Percentiles rank a stretch among this genome's conserved stretches.
These are phyloP conservation scores for Gerris buenoi DNA, from an alignment of 1,140 invertebrate species.

Conservation along the genomic window DNA sequence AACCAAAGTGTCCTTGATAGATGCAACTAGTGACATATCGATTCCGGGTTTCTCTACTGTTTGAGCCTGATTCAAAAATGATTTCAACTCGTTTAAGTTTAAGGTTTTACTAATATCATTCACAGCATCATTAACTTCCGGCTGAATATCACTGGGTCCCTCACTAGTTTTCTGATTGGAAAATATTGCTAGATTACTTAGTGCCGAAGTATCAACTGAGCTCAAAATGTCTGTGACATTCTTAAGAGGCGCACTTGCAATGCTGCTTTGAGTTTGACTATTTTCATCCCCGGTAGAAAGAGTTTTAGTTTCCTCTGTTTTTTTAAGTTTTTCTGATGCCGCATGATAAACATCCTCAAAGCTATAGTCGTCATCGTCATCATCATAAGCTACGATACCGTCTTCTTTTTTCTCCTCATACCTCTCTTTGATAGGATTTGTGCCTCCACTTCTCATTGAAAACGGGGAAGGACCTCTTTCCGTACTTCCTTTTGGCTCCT, in stretches of 20 bases:
- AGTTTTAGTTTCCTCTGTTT: constrained; percentile 23
- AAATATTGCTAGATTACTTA: not conserved
- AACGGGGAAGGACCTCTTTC: constrained; percentile 32
- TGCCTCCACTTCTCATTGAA: constrained; percentile 28
- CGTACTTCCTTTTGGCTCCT: not conserved
- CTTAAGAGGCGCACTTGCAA: not conserved
- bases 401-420: constrained; percentile 23
- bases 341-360: constrained; percentile 51
- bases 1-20: not conserved
- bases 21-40: not conserved
- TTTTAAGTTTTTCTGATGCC: constrained; percentile 40
- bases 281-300: not conserved
- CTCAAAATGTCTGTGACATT: not conserved
- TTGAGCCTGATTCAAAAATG: not conserved
- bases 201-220: not conserved
- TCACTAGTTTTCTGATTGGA: no score
- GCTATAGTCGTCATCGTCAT: constrained; percentile 49
- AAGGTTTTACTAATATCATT: not conserved
- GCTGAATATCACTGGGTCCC: no score
- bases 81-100: not conserved
- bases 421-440: constrained; percentile 32
- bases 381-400: constrained; percentile 31
- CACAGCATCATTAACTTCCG: not conserved
- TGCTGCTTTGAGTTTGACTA: not conserved
- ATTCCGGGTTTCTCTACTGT: not conserved